Evolutionary conservation across 1,140 invertebrate genomes (phyloP), one percentile per base, ranked within the genome.

Genomic region (Calosoma granatense): DNA sequence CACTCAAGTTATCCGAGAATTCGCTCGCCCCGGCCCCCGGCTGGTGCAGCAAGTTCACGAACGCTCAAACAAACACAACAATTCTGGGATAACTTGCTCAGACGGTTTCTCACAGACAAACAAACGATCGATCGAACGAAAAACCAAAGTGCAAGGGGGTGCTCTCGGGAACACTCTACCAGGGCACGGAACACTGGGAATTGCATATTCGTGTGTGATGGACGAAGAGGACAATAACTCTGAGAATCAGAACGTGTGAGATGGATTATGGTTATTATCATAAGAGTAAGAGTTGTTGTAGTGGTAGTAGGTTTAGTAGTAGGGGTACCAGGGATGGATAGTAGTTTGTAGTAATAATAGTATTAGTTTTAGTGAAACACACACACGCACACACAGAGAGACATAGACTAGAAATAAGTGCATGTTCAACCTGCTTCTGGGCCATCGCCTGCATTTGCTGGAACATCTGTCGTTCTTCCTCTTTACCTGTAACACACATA

Each of bases 361-460:
- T n/a, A 36, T 36, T 36, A 47, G 4, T 12, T 9, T 9, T 47
- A 12, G 41, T 47, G 41, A 47, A 4, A 47, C 41, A 47, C 41
- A 17, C 41, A 47, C 41, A 47, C 41, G 3, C 9, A 36, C 6
- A 36, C n/a, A 36, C 6, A 36, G n/a, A 47, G 9, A 47, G 17
- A 47, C 41, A 47, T 47, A 11, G 15, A 47, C 4, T 30, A 30
- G 4, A 30, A 47, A 12, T 47, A 17, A 47, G 15, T 47, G 41
- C 41, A 47, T 47, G 41, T 12, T 47, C 84, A 83, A 93, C 91
- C 89, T 94, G 91, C 81, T 94, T 94, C 76, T 94, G 90, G 70
- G 90, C 90, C 85, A 93, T 86, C 56, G 90, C 86, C 75, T 94
- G 91, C 88, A 94, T 92, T 79, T 94, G 90, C 77, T 94, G 90